Evolutionary conservation across 1,140 invertebrate species (phyloP).

Genomic region (Eriocheir sinensis): DNA sequence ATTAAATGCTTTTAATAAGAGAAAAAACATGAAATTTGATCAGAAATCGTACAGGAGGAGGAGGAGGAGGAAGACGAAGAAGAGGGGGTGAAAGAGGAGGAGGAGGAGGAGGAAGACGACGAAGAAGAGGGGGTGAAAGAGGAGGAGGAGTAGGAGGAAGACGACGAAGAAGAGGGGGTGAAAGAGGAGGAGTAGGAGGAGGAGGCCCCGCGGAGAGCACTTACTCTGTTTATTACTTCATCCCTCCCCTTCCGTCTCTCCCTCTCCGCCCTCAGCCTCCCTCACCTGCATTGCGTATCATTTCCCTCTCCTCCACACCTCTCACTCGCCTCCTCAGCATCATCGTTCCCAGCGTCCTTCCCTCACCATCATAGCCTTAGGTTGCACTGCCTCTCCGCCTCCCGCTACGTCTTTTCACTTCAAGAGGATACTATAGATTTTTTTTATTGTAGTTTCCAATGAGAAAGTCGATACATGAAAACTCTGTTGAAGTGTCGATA

Average conservation of each 20-base stretch:
- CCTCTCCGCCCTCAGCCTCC: neutral
- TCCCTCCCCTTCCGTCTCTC: neutral
- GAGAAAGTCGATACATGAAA: too few relatives aligned
- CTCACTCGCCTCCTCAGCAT: neutral
- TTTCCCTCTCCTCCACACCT: neutral
- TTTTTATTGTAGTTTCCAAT: too few relatives aligned
- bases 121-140: neutral
- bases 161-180: neutral
- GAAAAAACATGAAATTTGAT: neutral
- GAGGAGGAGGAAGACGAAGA: conserved; percentile 15
- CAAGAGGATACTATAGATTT: too few relatives aligned
- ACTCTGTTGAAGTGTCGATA: too few relatives aligned
- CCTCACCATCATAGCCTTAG: neutral
- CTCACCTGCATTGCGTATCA: neutral
- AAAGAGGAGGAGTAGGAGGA: neutral
- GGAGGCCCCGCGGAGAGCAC: neutral
- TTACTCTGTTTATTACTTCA: neutral
- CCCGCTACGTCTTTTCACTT: neutral
- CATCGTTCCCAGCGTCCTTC: neutral
- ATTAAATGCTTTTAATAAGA: too few relatives aligned
- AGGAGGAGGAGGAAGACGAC: neutral
- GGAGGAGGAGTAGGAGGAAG: neutral
- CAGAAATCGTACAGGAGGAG: neutral
- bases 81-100: neutral
- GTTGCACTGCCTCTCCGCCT: neutral